Base-by-base conservation (phyloP, 2,888 invertebrate genomes). In the Pheosia gnoma region DNA sequence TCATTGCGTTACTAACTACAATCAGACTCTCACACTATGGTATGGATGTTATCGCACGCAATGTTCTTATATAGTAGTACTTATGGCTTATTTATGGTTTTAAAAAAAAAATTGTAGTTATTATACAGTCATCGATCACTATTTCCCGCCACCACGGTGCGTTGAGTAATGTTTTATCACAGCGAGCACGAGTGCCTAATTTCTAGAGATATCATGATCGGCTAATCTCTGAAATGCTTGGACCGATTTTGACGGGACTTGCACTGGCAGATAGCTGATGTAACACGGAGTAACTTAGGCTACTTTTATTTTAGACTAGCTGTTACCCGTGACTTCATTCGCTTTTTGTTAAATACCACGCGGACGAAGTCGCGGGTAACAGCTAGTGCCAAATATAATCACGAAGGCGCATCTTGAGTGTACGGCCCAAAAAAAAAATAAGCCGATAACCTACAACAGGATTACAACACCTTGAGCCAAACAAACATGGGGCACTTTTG, bases 381-480 rank as follows among this genome's bases (percentile, higher is more conserved):
- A 25, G 25, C 0, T 25, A 25, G 25, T 25, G 43, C 3, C 10
- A 11, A n/a, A n/a, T 47, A 4, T 9, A 47, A 47, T 47, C 11
- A 47, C n/a, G n/a, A n/a, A 47, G 6, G n/a, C 47, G 5, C 8
- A 9, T 45, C 43, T 45, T 45, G 10, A 45, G 47, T 47, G 47
- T n/a, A n/a, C 47, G n/a, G 47, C 47, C 5, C 3, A 63, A 55
- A 64, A 75, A 75, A 72, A 76, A 64, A 57, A 5, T 75, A 82
- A 83, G 72, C 70, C 66, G 57, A 71, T 80, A 63, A 77, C 64
- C 71, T 75, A 60, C 66, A 65, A 75, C 59, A 58, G 78, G 85
- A 87, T 87, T 85, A 87, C 69, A 57, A 80, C 86, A 85, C 86
- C 81, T 84, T 77, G 70, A 63, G 63, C 65, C 78, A 88, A 88